These are phyloP conservation scores for Scortum barcoo DNA, from an alignment of 2,113 vertebrate species.

Conservation along the genomic window DNA sequence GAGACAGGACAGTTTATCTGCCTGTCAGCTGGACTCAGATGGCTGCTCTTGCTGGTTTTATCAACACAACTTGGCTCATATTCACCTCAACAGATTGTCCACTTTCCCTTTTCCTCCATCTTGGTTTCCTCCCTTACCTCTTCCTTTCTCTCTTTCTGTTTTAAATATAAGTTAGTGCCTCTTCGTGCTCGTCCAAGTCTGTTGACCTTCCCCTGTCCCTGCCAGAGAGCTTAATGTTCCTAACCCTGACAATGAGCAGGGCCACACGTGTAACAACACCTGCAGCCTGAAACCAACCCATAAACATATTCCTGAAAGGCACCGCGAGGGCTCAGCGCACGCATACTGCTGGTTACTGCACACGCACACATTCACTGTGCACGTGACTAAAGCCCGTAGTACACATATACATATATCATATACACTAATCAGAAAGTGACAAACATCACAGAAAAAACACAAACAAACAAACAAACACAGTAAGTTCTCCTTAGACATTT, in stretches of 20 bases:
- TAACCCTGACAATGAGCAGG: background rate
- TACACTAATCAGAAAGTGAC: background rate
- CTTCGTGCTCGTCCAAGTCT: background rate
- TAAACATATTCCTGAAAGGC: slow-evolving; percentile 6
- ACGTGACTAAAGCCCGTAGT: background rate
- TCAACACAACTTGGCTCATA: background rate
- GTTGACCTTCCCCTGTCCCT: slow-evolving; percentile 16
- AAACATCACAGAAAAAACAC: background rate
- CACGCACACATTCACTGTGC: background rate
- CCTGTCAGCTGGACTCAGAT: slow-evolving; percentile 21
- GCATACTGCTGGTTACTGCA: background rate
- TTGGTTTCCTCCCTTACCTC: background rate
- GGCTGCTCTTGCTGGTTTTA: slow-evolving; percentile 18
- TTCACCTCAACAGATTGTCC: slow-evolving; percentile 17
- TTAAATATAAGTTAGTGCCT: background rate
- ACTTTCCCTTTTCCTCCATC: background rate
- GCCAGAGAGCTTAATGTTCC: background rate
- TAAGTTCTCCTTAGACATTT: background rate
- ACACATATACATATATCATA: background rate
- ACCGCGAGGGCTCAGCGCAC: background rate
- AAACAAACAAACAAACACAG: too few relatives aligned
- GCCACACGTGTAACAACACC: background rate
- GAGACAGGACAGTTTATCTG: slow-evolving; percentile 39
- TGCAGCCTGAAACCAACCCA: background rate
- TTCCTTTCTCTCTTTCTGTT: background rate